phyloP scores from a whole-genome alignment of 2,113 vertebrate genomes.

The Centropus unirufus region DNA sequence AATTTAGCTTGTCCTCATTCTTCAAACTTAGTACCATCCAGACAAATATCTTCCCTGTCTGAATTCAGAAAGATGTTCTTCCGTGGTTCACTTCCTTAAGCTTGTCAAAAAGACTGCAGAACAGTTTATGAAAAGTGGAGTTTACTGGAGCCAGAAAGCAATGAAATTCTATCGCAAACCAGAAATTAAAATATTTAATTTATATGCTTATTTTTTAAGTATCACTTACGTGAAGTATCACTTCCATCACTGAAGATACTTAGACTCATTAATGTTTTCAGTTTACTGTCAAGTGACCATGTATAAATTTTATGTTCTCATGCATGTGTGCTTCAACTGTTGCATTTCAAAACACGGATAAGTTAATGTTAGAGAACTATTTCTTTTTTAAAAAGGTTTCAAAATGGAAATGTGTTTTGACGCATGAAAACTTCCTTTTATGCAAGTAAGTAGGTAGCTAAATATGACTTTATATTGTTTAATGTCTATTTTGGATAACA shows the following conservation, averaged over 20 bases:
- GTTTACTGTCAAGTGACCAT: not conserved
- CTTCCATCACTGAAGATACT: not conserved
- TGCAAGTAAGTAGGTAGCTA: not conserved
- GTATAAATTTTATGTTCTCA: not conserved
- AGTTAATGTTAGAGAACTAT: not conserved
- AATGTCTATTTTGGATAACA: not conserved
- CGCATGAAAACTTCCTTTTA: not conserved
- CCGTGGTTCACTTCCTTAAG: conserved; percentile 2
- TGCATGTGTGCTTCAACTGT: not conserved
- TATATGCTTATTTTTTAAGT: not conserved
- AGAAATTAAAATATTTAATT: conserved; percentile 20
- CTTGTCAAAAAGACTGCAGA: not conserved
- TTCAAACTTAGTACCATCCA: conserved; percentile 38
- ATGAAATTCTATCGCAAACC: not conserved
- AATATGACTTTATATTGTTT: not conserved
- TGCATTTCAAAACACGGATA: not conserved
- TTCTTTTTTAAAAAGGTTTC: not conserved
- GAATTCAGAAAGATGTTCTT: conserved; percentile 10
- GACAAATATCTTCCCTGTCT: conserved; percentile 39
- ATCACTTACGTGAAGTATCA: not conserved
- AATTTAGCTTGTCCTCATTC: conserved; percentile 61
- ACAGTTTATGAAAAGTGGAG: not conserved
- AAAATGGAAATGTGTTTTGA: not conserved
- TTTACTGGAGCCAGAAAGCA: not conserved
- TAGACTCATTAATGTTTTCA: not conserved